These are phyloP conservation scores for Psammodynastes pulverulentus DNA, from an alignment of 2,113 vertebrate genomes.

Conservation along the genomic window DNA sequence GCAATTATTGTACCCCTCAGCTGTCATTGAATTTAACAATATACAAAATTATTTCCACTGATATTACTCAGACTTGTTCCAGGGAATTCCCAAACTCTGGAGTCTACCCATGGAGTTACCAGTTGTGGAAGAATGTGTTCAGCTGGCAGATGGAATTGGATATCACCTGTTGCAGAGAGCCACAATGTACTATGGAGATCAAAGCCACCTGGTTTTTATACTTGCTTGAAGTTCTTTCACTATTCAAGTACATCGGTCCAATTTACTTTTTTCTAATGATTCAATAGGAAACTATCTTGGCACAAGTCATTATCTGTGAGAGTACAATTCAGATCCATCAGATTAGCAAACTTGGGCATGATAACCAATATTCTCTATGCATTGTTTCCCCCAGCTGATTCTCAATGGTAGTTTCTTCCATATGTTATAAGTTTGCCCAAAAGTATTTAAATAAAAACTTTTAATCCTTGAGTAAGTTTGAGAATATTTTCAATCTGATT, in stretches of 20 bases:
- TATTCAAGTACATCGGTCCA: neutral
- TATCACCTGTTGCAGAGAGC: neutral
- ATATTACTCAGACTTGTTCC: neutral
- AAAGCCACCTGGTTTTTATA: neutral
- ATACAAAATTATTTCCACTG: neutral
- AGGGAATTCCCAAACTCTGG: neutral
- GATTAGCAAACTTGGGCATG: neutral
- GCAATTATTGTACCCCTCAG: neutral
- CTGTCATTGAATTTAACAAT: neutral
- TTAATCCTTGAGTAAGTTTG: neutral
- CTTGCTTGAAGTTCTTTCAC: neutral
- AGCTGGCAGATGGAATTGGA: neutral
- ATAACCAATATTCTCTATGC: neutral
- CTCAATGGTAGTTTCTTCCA: neutral
- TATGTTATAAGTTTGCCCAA: neutral
- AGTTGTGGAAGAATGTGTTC: neutral
- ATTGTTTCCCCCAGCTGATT: neutral
- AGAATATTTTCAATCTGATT: neutral
- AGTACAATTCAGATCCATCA: neutral
- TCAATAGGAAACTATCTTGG: neutral
- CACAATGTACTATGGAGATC: neutral
- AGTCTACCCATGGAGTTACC: neutral
- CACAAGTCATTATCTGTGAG: neutral
- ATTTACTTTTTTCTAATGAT: neutral
- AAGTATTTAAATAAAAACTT: neutral